Base-by-base conservation (phyloP, 2,888 invertebrate species). In the Polymixis lichenea region DNA sequence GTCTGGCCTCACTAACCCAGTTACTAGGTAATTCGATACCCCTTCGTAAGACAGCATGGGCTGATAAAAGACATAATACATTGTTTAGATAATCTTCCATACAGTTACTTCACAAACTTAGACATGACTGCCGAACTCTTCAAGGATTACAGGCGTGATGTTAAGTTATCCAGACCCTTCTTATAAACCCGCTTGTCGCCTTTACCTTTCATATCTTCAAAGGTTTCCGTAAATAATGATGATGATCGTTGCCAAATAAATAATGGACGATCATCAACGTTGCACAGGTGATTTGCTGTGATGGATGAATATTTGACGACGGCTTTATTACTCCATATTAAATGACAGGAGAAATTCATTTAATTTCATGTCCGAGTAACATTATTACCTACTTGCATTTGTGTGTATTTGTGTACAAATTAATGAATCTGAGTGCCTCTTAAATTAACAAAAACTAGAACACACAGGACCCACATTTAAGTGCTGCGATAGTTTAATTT, bases 231-330 rank as follows among this genome's bases (percentile, higher is more conserved):
- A 84, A 79, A 75, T 91, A 93, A 93, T 94, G 91, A 94, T 93
- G 92, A 94, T 94, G 93, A 94, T 93, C 89, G 91, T 92, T 93
- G 93, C 93, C 92, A 95, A 95, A 95, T 95, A 95, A 94, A 93
- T 94, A 93, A 94, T 93, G 93, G 90, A 89, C 89, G 86, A 75
- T 82, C 87, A 75, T 87, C 88, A 80, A 72, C 81, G 82, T 79
- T 73, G 80, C 85, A 79, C 79, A 86, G 86, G 92, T 93, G 93
- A 94, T 94, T 95, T 90, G 91, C 90, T 86, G 86, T 95, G 95
- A 95, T 94, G 93, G 93, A 95, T 94, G 93, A 86, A 88, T 87
- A 84, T 84, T 88, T 86, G 84, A 82, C 83, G 87, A 81, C 83
- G 86, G 89, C 89, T 88, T 79, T 80, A 81, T 84, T 80, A 82